These are phyloP conservation scores for Natrix natrix DNA, from an alignment of 2,797 vertebrate genomes.

Conservation along the genomic window DNA sequence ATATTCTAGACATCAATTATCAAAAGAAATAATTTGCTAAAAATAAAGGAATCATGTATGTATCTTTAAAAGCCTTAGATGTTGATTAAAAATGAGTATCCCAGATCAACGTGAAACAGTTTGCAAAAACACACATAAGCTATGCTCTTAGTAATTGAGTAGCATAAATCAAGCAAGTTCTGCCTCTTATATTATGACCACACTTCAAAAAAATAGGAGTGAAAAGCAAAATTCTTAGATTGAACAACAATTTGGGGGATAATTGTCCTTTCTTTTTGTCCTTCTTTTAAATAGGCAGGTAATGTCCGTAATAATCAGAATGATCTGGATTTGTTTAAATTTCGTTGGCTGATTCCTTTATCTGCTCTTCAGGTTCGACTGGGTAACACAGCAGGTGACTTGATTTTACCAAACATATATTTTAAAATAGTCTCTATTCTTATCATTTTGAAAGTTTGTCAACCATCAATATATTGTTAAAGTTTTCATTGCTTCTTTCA, in stretches of 20 bases:
- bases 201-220: background rate
- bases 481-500: background rate
- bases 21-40: slow-evolving; percentile 7
- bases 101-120: background rate
- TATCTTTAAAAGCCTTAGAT: slow-evolving; percentile 3
- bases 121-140: no score
- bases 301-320: slow-evolving; percentile 81
- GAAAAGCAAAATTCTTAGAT: background rate
- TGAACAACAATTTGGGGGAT: background rate
- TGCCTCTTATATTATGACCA: no score
- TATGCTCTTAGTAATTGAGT: background rate
- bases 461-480: background rate
- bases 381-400: slow-evolving; percentile 90
- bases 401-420: background rate
- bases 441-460: background rate
- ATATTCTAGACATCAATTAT: background rate
- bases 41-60: no score
- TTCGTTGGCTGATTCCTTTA: slow-evolving; percentile 95
- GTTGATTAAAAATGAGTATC: background rate
- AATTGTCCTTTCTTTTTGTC: background rate
- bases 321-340: slow-evolving; percentile 91
- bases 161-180: background rate
- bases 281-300: slow-evolving; percentile 66
- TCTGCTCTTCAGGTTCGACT: slow-evolving; percentile 92
- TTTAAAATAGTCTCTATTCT: background rate